Evolutionary conservation across 2,797 vertebrate species (phyloP).

Genomic region (Thalassophryne amazonica): DNA sequence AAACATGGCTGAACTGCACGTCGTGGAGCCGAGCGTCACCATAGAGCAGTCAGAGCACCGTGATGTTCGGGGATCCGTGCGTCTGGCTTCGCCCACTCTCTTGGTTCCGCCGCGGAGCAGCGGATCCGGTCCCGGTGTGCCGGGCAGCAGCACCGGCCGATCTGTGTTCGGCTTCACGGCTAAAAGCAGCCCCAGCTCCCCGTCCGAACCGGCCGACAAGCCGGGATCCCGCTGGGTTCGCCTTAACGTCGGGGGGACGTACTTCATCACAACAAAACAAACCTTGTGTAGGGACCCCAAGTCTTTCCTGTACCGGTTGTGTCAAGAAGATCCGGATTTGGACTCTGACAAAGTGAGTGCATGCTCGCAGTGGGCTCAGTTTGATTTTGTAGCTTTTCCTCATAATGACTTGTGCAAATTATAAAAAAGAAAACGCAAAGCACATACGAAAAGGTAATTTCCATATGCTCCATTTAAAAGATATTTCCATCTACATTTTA

Average conservation of each 20-base stretch:
- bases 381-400: too few relatives aligned
- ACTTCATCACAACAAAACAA: conserved; percentile 96
- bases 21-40: conserved; percentile 69
- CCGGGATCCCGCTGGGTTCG: conserved; percentile 91
- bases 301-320: conserved; percentile 94
- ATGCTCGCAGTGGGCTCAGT: too few relatives aligned
- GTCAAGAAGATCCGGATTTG: conserved; percentile 96
- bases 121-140: conserved; percentile 75
- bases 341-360: conserved; percentile 92
- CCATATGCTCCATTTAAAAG: too few relatives aligned
- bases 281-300: conserved; percentile 94
- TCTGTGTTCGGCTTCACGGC: conserved; percentile 75
- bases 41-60: conserved; percentile 77
- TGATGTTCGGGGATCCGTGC: conserved; percentile 72
- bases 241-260: conserved; percentile 95
- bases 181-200: conserved; percentile 74
- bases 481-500: too few relatives aligned
- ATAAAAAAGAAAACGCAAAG: neutral
- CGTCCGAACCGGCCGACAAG: conserved; percentile 75
- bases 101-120: conserved; percentile 73
- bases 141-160: conserved; percentile 60
- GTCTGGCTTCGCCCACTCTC: conserved; percentile 75
- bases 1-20: conserved; percentile 80
- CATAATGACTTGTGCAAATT: neutral
- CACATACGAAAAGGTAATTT: neutral